Evolutionary conservation across 1,140 invertebrate genomes (phyloP).

Genomic region (Brachionus paranguensis): DNA sequence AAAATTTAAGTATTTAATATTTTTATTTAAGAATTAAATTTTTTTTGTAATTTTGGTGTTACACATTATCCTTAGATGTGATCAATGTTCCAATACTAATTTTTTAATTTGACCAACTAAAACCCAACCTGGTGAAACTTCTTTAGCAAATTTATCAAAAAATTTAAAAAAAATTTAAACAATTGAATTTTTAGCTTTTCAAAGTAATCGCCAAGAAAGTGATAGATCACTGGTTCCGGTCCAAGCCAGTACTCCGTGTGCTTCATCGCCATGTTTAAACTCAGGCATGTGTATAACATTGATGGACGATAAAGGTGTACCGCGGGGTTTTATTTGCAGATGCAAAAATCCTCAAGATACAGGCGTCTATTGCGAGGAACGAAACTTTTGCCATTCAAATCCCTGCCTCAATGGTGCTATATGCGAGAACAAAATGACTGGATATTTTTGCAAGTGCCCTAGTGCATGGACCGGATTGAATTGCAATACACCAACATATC

Average conservation of each 20-base stretch:
- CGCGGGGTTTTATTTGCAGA: slow-evolving; percentile 5
- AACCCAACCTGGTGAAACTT: too few species aligned
- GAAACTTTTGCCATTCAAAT: slow-evolving; percentile 32
- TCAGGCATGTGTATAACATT: slow-evolving; percentile 35
- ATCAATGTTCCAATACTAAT: not conserved
- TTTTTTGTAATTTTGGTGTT: too few species aligned
- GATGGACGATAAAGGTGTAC: slow-evolving; percentile 33
- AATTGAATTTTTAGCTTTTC: not conserved
- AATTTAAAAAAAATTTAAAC: not conserved
- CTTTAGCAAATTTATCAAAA: not conserved
- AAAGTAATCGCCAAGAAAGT: not conserved
- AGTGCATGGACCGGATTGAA: slow-evolving; percentile 79
- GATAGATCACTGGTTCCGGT: not conserved
- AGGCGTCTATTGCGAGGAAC: slow-evolving; percentile 33
- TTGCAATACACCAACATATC: not conserved
- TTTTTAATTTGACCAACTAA: not conserved
- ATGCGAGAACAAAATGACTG: not conserved
- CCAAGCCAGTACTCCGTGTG: not conserved
- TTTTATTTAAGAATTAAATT: not conserved
- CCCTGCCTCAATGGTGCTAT: slow-evolving; percentile 28
- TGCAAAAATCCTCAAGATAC: slow-evolving; percentile 36
- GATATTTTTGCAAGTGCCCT: slow-evolving; percentile 71
- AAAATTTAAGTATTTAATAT: too few species aligned
- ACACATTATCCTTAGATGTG: too few species aligned
- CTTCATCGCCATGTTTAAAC: slow-evolving; percentile 34